A percentile compares a stretch with the other conserved stretches of the same genome.
Conservation (phyloP, 2,113 vertebrate species). For the Cololabis saira region DNA sequence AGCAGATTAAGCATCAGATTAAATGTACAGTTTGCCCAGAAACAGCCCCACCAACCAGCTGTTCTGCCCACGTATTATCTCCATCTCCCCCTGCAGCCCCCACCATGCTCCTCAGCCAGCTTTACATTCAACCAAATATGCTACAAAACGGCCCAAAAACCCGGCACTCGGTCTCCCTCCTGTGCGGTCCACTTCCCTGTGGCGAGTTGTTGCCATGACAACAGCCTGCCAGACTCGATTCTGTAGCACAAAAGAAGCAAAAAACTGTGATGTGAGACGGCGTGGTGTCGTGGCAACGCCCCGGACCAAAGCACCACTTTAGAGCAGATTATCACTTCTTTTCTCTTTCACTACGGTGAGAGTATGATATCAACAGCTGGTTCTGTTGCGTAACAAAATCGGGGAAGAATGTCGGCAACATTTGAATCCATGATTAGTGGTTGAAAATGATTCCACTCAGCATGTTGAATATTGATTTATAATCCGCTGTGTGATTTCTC, state of each 20-base stretch:
- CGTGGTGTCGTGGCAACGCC: conserved; percentile 56
- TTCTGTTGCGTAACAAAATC: conserved; percentile 39
- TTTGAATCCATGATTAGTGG: conserved; percentile 54
- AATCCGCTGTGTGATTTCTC: too few relatives aligned
- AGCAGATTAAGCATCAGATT: not conserved
- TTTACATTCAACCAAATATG: not conserved
- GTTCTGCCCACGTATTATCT: not conserved
- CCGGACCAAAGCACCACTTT: conserved; percentile 33
- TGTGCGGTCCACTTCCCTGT: conserved; percentile 22
- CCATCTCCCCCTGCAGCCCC: not conserved
- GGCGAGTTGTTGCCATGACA: conserved; percentile 48
- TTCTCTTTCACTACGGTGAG: not conserved
- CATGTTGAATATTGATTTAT: too few relatives aligned
- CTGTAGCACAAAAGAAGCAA: conserved; percentile 29
- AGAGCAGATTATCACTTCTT: too few relatives aligned
- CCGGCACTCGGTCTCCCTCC: not conserved
- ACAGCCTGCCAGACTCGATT: conserved; percentile 34
- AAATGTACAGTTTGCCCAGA: conserved; percentile 1
- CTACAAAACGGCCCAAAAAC: conserved; percentile 15
- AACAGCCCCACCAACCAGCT: not conserved
- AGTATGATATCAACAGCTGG: conserved; percentile 12
- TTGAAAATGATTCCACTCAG: conserved; percentile 34
- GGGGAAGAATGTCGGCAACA: conserved; percentile 23
- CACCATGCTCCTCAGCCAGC: conserved; percentile 1
- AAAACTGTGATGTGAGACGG: conserved; percentile 37